Base-by-base conservation (phyloP, 2,888 invertebrate species). In the Heliconius ismenius region DNA sequence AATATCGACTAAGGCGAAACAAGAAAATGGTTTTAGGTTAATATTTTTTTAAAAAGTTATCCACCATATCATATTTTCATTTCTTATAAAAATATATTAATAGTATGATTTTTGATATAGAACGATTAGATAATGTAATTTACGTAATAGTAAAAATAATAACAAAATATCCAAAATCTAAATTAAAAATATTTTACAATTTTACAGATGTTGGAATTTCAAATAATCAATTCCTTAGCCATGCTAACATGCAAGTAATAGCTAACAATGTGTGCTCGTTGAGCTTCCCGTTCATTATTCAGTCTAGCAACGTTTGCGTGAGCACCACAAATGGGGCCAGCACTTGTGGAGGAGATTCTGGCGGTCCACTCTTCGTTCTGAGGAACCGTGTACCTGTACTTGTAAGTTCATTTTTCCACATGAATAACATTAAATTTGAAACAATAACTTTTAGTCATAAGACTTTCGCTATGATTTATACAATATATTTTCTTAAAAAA, bases 191-290 rank as follows among this genome's bases (percentile, higher is more conserved):
- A 18, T 15, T 18, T 49, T 49, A 18, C 49, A 39, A 49, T 54
- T 7, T 24, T 65, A 18, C 76, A 78, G 78, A 28, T 60, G 64
- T 4, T 11, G 58, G 43, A 6, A 78, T 78, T 39, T 13, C 63
- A 32, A 39, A 4, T 15, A 49, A 39, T 28, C 78, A 78, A 21
- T 58, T 3, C 10, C 39, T 89, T 75, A 90, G 91, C 78, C 89
- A 85, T 58, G 89, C 91, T 18, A 86, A 85, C 76, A 86, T 91
- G 76, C 81, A 76, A 18, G 82, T 85, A 13, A 85, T 84, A 78
- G 79, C 82, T 67, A 86, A 84, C 79, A 65, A 76, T 1, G 76
- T 76, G 11, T 85, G 84, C 73, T 26, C 58, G 0, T 49, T 26
- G 2, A 74, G 74, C 13, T 84, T 73, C 78, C 11, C 39, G 10